Percentiles rank a stretch among this genome's conserved stretches.
These are phyloP conservation scores for Meta bourneti DNA, from an alignment of 2,888 invertebrate species.

Conservation along the genomic window DNA sequence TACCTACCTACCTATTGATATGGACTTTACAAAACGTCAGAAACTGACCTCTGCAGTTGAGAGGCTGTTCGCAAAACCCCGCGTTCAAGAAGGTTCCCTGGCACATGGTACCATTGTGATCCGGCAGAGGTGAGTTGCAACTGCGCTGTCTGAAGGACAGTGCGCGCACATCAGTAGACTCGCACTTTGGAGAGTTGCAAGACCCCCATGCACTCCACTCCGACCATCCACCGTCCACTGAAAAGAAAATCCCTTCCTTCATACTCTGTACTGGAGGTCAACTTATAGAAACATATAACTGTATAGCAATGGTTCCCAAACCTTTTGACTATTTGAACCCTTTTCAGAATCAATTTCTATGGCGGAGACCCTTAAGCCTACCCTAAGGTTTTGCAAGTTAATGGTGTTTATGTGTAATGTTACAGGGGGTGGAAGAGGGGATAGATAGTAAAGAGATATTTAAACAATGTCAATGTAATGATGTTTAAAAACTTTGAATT, in stretches of 20 bases:
- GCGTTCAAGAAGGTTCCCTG: conserved; percentile 50
- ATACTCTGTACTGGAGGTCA: too few relatives aligned
- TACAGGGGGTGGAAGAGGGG: too few relatives aligned
- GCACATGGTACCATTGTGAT: conserved; percentile 59
- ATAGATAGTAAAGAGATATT: too few relatives aligned
- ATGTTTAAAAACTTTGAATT: too few relatives aligned
- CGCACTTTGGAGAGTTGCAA: conserved; percentile 49
- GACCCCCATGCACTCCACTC: conserved; percentile 55
- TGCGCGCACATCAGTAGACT: neutral
- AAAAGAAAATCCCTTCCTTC: neutral
- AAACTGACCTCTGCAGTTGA: conserved; percentile 59
- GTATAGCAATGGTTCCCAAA: too few relatives aligned
- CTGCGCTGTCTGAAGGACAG: conserved; percentile 35
- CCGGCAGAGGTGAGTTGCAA: conserved; percentile 54
- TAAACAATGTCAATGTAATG: too few relatives aligned
- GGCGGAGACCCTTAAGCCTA: too few relatives aligned
- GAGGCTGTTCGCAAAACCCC: conserved; percentile 21
- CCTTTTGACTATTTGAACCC: too few relatives aligned
- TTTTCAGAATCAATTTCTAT: too few relatives aligned
- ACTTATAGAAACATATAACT: neutral
- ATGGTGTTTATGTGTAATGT: too few relatives aligned
- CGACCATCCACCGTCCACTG: conserved; percentile 68
- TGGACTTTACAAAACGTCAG: neutral
- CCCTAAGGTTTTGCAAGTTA: too few relatives aligned
- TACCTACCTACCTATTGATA: too few relatives aligned